Percentiles rank a stretch among this genome's conserved stretches.
These are phyloP conservation scores for Trichonephila clavata DNA, from an alignment of 1,140 invertebrate species.

Conservation along the genomic window DNA sequence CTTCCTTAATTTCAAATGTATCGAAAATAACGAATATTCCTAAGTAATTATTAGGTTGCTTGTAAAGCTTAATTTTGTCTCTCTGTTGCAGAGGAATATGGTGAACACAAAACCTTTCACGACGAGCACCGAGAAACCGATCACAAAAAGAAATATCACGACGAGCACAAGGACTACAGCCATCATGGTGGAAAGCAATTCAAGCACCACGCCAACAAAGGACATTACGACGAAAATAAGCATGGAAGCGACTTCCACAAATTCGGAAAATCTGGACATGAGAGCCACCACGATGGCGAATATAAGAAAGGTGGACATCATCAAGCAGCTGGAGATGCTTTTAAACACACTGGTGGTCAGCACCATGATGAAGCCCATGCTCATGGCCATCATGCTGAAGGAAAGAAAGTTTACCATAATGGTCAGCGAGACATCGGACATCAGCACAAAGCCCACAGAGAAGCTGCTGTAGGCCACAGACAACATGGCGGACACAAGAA, in stretches of 20 bases:
- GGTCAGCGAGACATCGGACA: slow-evolving; percentile 42
- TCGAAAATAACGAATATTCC: no score
- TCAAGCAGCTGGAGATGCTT: slow-evolving; percentile 62
- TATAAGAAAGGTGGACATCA: slow-evolving; percentile 73
- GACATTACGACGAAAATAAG: slow-evolving; percentile 73
- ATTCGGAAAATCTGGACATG: slow-evolving; percentile 71
- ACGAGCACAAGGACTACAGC: slow-evolving; percentile 72
- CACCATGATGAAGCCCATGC: slow-evolving; percentile 22
- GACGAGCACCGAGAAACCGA: slow-evolving; percentile 78
- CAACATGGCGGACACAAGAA: slow-evolving; percentile 42
- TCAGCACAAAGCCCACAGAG: slow-evolving; percentile 69
- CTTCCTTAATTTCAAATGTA: no score
- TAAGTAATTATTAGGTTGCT: no score
- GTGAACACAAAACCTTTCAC: slow-evolving; percentile 78
- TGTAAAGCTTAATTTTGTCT: neutral
- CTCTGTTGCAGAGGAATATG: slow-evolving; percentile 77
- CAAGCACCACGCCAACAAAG: slow-evolving; percentile 71
- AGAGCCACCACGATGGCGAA: slow-evolving; percentile 21
- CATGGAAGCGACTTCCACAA: slow-evolving; percentile 77
- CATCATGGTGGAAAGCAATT: slow-evolving; percentile 72
- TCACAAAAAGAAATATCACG: slow-evolving; percentile 77
- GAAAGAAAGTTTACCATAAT: slow-evolving; percentile 54
- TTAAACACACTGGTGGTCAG: slow-evolving; percentile 48
- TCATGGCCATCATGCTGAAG: slow-evolving; percentile 37
- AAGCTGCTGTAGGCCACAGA: slow-evolving; percentile 47